Evolutionary conservation across 1,140 invertebrate species (phyloP), one percentile per base, ranked within the genome.

Genomic region (Temnothorax curvispinosus): DNA sequence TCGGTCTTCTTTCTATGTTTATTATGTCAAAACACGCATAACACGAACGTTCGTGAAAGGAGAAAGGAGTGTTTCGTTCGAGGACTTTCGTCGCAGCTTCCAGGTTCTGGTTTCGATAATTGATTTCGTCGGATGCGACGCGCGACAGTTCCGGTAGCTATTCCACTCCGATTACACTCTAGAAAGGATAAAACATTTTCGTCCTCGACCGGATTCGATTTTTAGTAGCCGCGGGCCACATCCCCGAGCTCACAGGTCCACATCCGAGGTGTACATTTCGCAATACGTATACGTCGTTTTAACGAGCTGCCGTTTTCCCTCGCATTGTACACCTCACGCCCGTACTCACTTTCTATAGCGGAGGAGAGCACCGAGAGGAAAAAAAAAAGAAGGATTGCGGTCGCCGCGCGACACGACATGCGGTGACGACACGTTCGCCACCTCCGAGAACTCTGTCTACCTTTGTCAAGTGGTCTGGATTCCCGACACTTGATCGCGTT

Each of bases 291-390:
- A 50, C 6, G 65, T 47, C 7, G 41, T 69, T 69, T 69, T 69
- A 69, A 69, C 41, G 41, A 69, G 65, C 41, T 69, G 65, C 6
- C 65, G 65, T 69, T 69, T 69, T 69, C 21, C 41, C 65, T 50
- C 41, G 13, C 41, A 11, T 27, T 47, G 8, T 72, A 35, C 13
- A 56, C 27, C 21, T 13, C 72, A 85, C 82, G 74, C 58, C 44
- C 41, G 62, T 69, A 18, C 72, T 58, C 38, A 72, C 82, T 85
- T 85, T 85, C 82, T 85, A 85, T 64, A 52, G 60, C 80, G 60
- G 27, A 65, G 74, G 60, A 85, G 60, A 85, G 21, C n/a, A 85
- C 15, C 47, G 74, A 64, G 47, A 78, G 41, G 13, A 32, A 27
- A 38, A 60, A n/a, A 47, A 52, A 65, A 44, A 74, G 32, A 74